These are phyloP conservation scores for Centropus bengalensis DNA, from an alignment of 2,113 vertebrate genomes.

Conservation along the genomic window DNA sequence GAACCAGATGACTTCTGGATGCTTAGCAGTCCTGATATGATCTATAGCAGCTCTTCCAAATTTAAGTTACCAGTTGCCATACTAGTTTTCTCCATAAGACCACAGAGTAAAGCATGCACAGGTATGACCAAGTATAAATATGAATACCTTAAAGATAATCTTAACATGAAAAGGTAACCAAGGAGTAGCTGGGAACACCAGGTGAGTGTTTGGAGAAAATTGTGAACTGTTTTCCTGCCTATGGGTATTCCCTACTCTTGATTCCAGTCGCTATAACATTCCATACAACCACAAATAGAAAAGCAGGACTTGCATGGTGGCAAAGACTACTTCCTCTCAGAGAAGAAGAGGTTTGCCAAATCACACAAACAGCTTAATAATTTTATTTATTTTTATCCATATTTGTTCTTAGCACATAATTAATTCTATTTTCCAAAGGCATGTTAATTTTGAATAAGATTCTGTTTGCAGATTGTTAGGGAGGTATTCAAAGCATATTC, in stretches of 20 bases:
- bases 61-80: background rate
- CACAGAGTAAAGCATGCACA: background rate
- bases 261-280: background rate
- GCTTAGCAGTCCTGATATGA: no score
- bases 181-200: background rate
- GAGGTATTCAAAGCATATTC: background rate
- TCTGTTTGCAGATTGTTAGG: background rate
- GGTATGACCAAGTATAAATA: background rate
- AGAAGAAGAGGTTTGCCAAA: background rate
- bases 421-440: slow-evolving; percentile 9
- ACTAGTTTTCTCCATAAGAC: background rate
- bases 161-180: background rate
- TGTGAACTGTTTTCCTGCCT: background rate
- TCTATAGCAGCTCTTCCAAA: background rate
- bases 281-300: background rate
- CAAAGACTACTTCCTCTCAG: background rate
- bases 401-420: background rate
- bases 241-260: background rate
- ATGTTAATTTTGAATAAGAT: background rate
- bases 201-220: background rate
- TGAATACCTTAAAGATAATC: background rate
- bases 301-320: background rate
- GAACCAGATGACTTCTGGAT: background rate
- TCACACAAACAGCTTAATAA: background rate
- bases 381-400: background rate